Evolutionary conservation across 2,888 invertebrate species (phyloP), one percentile per base, ranked within the genome.

Genomic region (Melanchra persicariae): DNA sequence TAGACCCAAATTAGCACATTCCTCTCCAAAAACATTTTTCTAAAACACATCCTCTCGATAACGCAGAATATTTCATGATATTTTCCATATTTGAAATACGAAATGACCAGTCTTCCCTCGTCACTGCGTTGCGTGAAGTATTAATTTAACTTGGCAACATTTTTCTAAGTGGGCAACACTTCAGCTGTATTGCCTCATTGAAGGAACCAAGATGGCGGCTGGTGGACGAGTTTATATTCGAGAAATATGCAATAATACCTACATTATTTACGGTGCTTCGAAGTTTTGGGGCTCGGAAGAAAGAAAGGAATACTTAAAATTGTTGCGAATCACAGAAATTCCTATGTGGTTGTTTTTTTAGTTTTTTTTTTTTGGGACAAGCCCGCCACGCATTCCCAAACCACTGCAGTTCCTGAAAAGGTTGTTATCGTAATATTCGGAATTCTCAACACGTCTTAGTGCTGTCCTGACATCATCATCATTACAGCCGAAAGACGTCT

Each of bases 191-290:
- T 85, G 85, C 86, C 84, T 87, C 89, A 85, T 88, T 86, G 83
- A 81, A 70, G 73, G 74, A 87, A 83, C 80, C 89, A 91, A 91
- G 90, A 93, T 91, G 92, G 91, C 90, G 75, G 88, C 17, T 70
- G 60, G 74, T 66, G 79, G 81, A 78, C 70, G 85, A 84, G 85
- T 89, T 89, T 89, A 87, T 88, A 90, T 89, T 87, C 87, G 88
- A 88, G 90, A 90, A 92, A 92, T 93, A 92, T 92, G 92, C 92
- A 93, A 91, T 85, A 93, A 91, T 84, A 79, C 71, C 76, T 91
- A 91, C 90, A 88, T 90, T 89, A 90, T 90, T 90, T 87, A 81
- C 81, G 67, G 82, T 81, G 67, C 85, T 87, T 81, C 82, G 81
- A 85, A 89, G 83, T 86, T 82, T 78, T 70, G 22, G 60, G 26